A percentile compares a stretch with the other conserved stretches of the same genome.
phyloP scores from a whole-genome alignment of 2,888 invertebrate genomes.

The Eupithecia inturbata region DNA sequence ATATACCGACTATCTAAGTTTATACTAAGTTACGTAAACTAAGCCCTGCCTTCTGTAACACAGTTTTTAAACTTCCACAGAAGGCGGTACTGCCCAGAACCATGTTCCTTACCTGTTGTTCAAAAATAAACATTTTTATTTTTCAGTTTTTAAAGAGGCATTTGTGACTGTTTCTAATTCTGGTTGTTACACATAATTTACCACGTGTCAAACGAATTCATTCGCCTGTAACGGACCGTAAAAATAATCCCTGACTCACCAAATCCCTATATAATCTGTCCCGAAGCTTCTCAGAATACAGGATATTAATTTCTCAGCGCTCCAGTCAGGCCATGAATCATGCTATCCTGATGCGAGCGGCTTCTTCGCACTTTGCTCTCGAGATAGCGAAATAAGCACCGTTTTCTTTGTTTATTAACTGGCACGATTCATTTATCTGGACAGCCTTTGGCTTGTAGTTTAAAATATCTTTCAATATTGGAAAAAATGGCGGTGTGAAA shows the following conservation, averaged over 20 bases:
- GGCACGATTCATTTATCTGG: slow-evolving; percentile 1
- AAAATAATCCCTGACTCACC: slow-evolving; percentile 19
- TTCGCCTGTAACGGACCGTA: background rate
- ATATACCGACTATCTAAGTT: background rate
- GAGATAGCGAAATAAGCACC: slow-evolving; percentile 18
- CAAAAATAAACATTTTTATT: too few species aligned
- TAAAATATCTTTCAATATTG: background rate
- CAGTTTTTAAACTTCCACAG: too few species aligned
- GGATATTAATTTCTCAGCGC: slow-evolving; percentile 20
- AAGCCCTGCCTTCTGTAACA: too few species aligned
- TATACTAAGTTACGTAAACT: background rate
- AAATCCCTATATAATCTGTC: slow-evolving; percentile 7
- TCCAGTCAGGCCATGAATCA: slow-evolving; percentile 32
- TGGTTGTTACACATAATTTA: background rate
- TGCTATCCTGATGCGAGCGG: slow-evolving; percentile 20
- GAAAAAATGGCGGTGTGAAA: background rate
- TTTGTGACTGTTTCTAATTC: background rate
- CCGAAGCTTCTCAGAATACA: slow-evolving; percentile 28
- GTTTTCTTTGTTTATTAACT: slow-evolving; percentile 29
- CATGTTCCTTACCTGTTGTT: too few species aligned
- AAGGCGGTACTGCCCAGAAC: too few species aligned
- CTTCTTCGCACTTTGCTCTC: slow-evolving; percentile 34
- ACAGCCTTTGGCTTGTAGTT: background rate
- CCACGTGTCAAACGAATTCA: background rate
- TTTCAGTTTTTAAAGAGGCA: background rate